Conservation (phyloP, 2,888 invertebrate species). For the Eristalinus sepulchralis region DNA sequence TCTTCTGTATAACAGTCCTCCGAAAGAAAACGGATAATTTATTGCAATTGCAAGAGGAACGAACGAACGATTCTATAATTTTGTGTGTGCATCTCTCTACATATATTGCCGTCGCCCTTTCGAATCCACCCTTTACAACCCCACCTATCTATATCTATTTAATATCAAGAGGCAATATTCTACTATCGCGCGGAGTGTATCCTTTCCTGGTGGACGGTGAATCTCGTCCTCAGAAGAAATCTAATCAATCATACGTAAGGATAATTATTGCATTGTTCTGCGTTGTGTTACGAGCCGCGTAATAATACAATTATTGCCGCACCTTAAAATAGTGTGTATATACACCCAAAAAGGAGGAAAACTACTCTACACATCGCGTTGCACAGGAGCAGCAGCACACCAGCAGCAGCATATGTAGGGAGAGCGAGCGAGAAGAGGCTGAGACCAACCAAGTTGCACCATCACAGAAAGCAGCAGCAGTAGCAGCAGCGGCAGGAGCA, state of each 20-base stretch:
- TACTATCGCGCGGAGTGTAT: constrained; percentile 33
- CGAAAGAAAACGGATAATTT: constrained; percentile 34
- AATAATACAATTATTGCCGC: constrained; percentile 68
- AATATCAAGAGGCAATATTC: constrained; percentile 15
- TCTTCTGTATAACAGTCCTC: constrained; percentile 55
- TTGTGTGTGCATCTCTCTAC: constrained; percentile 53
- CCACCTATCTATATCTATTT: constrained; percentile 57
- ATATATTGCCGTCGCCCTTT: constrained; percentile 42
- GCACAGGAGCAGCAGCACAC: constrained; percentile 40
- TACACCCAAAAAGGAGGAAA: constrained; percentile 58
- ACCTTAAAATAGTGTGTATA: constrained; percentile 72
- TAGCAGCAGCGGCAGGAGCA: constrained; percentile 43
- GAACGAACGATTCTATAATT: constrained; percentile 17
- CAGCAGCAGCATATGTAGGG: constrained; percentile 56
- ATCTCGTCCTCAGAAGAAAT: neutral
- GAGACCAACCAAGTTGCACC: constrained; percentile 45
- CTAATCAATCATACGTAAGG: neutral
- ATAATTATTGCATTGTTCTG: constrained; percentile 53
- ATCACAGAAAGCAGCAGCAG: constrained; percentile 17
- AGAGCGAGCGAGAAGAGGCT: constrained; percentile 32
- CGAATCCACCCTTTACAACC: constrained; percentile 66
- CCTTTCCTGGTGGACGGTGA: neutral
- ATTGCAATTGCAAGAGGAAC: neutral
- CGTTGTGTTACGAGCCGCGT: constrained; percentile 50
- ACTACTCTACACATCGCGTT: constrained; percentile 68